Percentiles rank a stretch among this genome's conserved stretches.
These are phyloP conservation scores for Machimus rusticus DNA, from an alignment of 2,888 invertebrate species.

Conservation along the genomic window DNA sequence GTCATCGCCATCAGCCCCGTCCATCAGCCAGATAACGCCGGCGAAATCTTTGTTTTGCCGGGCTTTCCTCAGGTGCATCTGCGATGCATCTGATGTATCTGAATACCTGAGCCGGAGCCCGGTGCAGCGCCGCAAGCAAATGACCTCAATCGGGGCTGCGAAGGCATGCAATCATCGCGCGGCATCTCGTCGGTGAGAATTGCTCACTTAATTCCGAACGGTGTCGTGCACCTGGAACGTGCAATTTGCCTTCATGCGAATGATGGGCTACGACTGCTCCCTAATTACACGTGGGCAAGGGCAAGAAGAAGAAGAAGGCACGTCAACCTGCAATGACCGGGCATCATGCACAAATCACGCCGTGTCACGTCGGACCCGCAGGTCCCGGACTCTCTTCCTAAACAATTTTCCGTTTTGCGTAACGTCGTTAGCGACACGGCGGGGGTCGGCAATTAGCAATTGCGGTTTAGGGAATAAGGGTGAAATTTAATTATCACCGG, in stretches of 20 bases:
- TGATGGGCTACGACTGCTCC: not conserved
- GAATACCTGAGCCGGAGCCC: not conserved
- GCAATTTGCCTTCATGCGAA: not conserved
- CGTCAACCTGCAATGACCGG: not conserved
- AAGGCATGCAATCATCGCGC: slow-evolving; percentile 1
- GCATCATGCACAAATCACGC: not conserved
- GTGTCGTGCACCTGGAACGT: slow-evolving; percentile 12
- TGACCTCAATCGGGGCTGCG: slow-evolving; percentile 28
- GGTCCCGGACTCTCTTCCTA: not conserved
- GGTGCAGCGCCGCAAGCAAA: not conserved
- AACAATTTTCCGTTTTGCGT: not conserved
- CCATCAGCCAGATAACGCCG: not conserved
- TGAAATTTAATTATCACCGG: not conserved
- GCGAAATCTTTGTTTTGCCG: not conserved
- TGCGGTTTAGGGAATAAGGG: not conserved
- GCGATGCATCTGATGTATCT: not conserved
- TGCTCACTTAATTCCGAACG: slow-evolving; percentile 27
- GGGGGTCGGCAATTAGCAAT: not conserved
- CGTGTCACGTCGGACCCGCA: not conserved
- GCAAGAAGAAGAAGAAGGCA: not conserved
- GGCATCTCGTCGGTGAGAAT: slow-evolving; percentile 21
- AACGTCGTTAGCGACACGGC: not conserved
- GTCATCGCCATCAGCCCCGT: not conserved
- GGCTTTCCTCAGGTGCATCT: not conserved
- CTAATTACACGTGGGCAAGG: not conserved